phyloP scores from a whole-genome alignment of 1,140 invertebrate species.

The Aphelenchoides avenae region DNA sequence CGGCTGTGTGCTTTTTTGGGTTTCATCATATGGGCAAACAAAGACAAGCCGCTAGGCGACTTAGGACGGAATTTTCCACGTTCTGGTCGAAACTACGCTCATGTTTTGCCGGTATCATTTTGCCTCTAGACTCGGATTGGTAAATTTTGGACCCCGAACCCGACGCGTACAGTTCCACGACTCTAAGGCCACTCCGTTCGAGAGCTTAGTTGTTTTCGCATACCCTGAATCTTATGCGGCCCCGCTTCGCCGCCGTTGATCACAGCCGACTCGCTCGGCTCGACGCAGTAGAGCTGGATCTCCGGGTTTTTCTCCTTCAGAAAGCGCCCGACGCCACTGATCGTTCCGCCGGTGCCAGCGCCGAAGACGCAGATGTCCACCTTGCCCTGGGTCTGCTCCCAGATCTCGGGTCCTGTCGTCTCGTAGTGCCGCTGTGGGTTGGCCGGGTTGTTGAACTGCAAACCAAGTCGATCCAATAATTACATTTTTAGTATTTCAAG shows the following conservation, averaged over 20 bases:
- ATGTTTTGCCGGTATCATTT: no score
- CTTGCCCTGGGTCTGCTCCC: constrained; percentile 44
- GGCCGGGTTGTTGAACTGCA: constrained; percentile 44
- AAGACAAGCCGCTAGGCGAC: no score
- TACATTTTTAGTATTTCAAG: background rate
- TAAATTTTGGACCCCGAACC: no score
- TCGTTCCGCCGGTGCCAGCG: constrained; percentile 25
- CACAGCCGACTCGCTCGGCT: constrained; percentile 27
- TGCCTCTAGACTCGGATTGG: no score
- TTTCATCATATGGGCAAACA: no score
- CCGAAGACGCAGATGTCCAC: constrained; percentile 20
- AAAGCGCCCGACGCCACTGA: constrained; percentile 22
- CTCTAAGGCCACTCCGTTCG: no score
- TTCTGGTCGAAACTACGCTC: no score
- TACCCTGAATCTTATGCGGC: constrained; percentile 19
- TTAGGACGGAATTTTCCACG: no score
- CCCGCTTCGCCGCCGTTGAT: constrained; percentile 17
- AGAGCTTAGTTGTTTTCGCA: background rate
- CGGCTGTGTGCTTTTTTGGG: no score
- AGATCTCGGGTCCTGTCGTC: constrained; percentile 51
- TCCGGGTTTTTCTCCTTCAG: constrained; percentile 22
- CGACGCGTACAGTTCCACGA: no score
- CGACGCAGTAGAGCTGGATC: constrained; percentile 19
- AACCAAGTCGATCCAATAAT: background rate
- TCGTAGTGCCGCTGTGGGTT: constrained; percentile 42